Conservation (phyloP, 64 coral and sea anemone genomes). For the Cladopsammia gracilis region DNA sequence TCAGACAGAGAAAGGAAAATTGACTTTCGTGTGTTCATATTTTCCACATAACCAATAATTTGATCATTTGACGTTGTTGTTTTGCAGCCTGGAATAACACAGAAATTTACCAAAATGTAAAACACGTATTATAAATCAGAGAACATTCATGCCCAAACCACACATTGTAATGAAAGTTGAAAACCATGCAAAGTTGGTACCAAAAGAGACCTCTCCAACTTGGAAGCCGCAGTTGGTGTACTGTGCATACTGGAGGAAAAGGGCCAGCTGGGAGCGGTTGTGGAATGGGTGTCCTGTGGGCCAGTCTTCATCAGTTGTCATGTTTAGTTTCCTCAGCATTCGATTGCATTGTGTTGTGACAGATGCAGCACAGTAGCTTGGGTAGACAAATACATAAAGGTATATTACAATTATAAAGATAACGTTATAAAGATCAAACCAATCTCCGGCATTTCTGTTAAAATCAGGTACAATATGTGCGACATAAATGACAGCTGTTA, state of each 20-base stretch:
- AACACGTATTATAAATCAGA: slow-evolving; percentile 28
- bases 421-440: neutral
- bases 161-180: slow-evolving; percentile 74
- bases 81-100: too few relatives aligned
- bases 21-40: too few relatives aligned
- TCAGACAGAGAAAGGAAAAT: too few relatives aligned
- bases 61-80: too few relatives aligned
- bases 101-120: too few relatives aligned
- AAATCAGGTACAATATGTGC: slow-evolving; percentile 52
- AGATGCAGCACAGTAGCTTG: slow-evolving; percentile 78
- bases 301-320: slow-evolving; percentile 81
- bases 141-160: slow-evolving; percentile 61
- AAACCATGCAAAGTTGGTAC: slow-evolving; percentile 81
- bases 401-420: slow-evolving; percentile 3
- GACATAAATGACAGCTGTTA: slow-evolving; percentile 53
- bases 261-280: slow-evolving; percentile 29
- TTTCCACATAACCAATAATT: too few relatives aligned
- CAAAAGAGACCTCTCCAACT: slow-evolving; percentile 64
- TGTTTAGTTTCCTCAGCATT: slow-evolving; percentile 79
- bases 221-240: slow-evolving; percentile 68
- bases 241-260: slow-evolving; percentile 81
- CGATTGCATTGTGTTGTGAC: slow-evolving; percentile 70
- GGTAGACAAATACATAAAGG: slow-evolving; percentile 81
- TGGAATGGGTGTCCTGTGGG: slow-evolving; percentile 51
- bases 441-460: neutral